phyloP scores from a whole-genome alignment of 2,797 vertebrate species.

The Acanthurus leucopareius region DNA sequence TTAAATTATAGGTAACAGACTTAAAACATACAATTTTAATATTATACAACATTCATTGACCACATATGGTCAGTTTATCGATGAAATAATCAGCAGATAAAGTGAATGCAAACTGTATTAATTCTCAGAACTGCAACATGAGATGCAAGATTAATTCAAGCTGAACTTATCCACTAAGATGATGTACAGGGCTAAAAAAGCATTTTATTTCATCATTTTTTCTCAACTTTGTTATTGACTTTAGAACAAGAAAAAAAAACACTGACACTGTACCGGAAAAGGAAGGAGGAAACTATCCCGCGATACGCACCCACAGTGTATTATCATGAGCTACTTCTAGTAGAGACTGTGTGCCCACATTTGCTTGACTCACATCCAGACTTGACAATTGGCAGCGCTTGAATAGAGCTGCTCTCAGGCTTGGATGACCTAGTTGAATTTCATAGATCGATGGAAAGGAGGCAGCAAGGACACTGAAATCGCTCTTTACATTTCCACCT shows the following conservation, averaged over 20 bases:
- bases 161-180: neutral
- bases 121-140: too few relatives aligned
- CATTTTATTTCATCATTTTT: neutral
- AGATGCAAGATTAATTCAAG: neutral
- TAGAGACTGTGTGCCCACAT: conserved; percentile 48
- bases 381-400: conserved; percentile 54
- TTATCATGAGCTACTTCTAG: conserved; percentile 52
- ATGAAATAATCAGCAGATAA: neutral
- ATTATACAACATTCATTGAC: neutral
- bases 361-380: conserved; percentile 65
- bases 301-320: conserved; percentile 27
- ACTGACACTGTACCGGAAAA: conserved; percentile 56
- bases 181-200: conserved; percentile 3
- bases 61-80: neutral
- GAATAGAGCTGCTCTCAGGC: conserved; percentile 57
- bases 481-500: conserved; percentile 30
- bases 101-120: too few relatives aligned
- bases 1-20: neutral
- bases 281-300: conserved; percentile 56
- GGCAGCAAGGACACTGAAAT: conserved; percentile 24
- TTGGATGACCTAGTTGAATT: conserved; percentile 47
- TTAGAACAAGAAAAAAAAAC: conserved; percentile 12
- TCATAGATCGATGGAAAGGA: conserved; percentile 44
- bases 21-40: neutral
- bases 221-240: neutral